phyloP scores from a whole-genome alignment of 2,113 vertebrate genomes.

The Siniperca chuatsi region DNA sequence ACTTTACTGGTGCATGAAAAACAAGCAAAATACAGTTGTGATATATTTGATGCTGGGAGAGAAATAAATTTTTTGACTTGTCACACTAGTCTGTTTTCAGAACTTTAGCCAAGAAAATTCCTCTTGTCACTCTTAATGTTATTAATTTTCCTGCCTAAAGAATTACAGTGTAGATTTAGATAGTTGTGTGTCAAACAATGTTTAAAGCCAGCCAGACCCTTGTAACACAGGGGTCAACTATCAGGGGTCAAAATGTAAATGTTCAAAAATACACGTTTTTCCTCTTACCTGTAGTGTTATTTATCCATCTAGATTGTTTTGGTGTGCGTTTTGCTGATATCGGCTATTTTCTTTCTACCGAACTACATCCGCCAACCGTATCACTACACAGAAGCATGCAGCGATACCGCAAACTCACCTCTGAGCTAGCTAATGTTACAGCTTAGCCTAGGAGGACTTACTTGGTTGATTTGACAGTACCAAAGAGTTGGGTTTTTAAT shows the following conservation, averaged over 20 bases:
- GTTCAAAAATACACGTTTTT: background rate
- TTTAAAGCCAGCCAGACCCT: background rate
- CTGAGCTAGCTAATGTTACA: too few relatives aligned
- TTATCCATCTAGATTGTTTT: too few relatives aligned
- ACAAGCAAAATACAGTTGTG: background rate
- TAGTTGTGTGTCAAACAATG: background rate
- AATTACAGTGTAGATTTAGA: background rate
- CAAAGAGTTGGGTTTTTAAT: too few relatives aligned
- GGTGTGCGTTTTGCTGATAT: too few relatives aligned
- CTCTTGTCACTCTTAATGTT: background rate
- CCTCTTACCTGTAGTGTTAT: too few relatives aligned
- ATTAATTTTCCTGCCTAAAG: background rate
- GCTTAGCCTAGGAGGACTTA: too few relatives aligned
- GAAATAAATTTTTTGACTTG: background rate
- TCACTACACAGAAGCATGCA: too few relatives aligned
- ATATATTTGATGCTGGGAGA: constrained; percentile 8
- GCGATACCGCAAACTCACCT: too few relatives aligned
- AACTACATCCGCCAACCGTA: too few relatives aligned
- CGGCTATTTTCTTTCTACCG: too few relatives aligned
- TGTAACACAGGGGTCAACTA: background rate
- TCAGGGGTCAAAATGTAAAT: background rate
- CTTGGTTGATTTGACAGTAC: too few relatives aligned
- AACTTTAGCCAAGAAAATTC: background rate
- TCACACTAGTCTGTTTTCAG: background rate
- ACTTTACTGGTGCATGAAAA: background rate